Evolutionary conservation across 2,113 vertebrate species (phyloP).

Genomic region (Lutjanus erythropterus): DNA sequence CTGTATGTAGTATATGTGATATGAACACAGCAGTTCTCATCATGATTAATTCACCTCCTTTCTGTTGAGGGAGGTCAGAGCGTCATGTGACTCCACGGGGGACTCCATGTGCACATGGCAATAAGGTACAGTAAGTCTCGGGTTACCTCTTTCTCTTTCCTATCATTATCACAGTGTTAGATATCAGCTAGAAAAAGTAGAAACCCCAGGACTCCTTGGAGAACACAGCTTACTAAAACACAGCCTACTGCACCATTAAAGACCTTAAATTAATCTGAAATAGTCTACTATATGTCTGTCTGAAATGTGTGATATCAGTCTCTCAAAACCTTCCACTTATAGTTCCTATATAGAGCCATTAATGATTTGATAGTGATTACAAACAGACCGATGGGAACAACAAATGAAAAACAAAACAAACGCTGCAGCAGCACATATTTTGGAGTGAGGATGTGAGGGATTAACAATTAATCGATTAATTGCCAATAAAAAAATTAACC

Average conservation of each 20-base stretch:
- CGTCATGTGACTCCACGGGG: constrained; percentile 14
- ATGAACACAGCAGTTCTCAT: background rate
- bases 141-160: constrained; percentile 10
- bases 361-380: too few relatives aligned
- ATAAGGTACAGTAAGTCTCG: constrained; percentile 8
- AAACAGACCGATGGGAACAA: too few relatives aligned
- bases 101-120: constrained; percentile 13
- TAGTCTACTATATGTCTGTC: background rate
- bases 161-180: background rate
- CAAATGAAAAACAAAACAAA: too few relatives aligned
- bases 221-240: background rate
- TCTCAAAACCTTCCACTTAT: background rate
- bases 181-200: constrained; percentile 9
- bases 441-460: too few relatives aligned
- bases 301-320: background rate
- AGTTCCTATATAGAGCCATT: background rate
- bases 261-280: background rate
- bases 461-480: too few relatives aligned
- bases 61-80: constrained; percentile 9
- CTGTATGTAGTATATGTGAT: background rate
- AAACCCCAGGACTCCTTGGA: background rate
- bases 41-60: constrained; percentile 52
- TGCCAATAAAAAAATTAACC: too few relatives aligned
- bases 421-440: too few relatives aligned
- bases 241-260: background rate